A percentile compares a stretch with the other conserved stretches of the same genome.
These are phyloP conservation scores for Caenorhabditis sp. DNA, from an alignment of 2,888 invertebrate species.

Conservation along the genomic window DNA sequence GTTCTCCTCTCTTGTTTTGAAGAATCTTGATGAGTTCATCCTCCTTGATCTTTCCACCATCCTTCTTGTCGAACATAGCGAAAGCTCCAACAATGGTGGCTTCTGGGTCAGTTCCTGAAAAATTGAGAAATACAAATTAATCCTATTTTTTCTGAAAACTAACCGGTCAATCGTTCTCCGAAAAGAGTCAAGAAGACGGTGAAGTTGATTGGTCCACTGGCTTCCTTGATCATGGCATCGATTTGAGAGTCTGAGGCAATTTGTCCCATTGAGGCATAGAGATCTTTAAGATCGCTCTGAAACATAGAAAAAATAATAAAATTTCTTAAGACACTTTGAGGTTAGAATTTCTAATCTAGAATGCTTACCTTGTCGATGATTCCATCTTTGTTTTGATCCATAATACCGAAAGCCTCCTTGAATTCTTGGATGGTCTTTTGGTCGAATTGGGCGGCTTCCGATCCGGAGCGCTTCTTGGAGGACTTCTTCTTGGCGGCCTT, in stretches of 20 bases:
- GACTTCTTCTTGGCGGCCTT: slow-evolving; percentile 65
- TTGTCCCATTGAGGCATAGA: slow-evolving; percentile 74
- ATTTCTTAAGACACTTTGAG: no score
- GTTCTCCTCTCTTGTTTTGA: slow-evolving; percentile 70
- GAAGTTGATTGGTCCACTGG: slow-evolving; percentile 71
- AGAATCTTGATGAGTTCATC: slow-evolving; percentile 72
- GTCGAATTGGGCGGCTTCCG: slow-evolving; percentile 75
- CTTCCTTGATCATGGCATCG: slow-evolving; percentile 71
- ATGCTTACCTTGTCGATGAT: slow-evolving; percentile 52
- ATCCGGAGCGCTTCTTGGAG: slow-evolving; percentile 72
- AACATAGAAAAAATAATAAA: no score
- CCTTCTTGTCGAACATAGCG: slow-evolving; percentile 74
- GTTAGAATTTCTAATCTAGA: neutral
- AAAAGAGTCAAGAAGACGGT: slow-evolving; percentile 71
- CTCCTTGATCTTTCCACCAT: slow-evolving; percentile 73
- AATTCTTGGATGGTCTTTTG: slow-evolving; percentile 75
- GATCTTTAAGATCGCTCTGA: slow-evolving; percentile 74
- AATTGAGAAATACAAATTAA: neutral
- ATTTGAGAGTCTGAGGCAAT: slow-evolving; percentile 68
- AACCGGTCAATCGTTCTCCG: slow-evolving; percentile 71
- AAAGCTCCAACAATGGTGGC: slow-evolving; percentile 74
- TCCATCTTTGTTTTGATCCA: slow-evolving; percentile 74
- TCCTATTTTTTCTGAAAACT: neutral
- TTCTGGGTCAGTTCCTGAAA: slow-evolving; percentile 74
- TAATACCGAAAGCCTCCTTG: slow-evolving; percentile 76